Evolutionary conservation across 2,888 invertebrate species (phyloP).

Genomic region (Eristalinus sepulchralis): DNA sequence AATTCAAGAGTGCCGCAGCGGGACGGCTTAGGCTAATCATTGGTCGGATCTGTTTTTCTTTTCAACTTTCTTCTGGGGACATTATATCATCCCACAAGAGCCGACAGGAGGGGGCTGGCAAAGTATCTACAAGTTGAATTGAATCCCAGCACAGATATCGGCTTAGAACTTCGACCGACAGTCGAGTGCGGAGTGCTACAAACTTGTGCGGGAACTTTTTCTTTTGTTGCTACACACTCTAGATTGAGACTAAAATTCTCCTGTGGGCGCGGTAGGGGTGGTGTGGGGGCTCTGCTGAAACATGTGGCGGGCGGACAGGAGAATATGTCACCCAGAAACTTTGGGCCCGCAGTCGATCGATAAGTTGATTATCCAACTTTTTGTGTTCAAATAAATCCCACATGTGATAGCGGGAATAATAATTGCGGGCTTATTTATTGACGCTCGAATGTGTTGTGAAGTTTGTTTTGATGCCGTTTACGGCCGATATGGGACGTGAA

Average conservation of each 20-base stretch:
- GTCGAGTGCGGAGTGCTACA: neutral
- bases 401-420: conserved; percentile 42
- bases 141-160: conserved; percentile 9
- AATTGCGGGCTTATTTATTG: conserved; percentile 54
- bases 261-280: neutral
- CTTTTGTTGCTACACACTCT: neutral
- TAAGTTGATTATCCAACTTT: conserved; percentile 62
- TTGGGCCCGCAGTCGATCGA: conserved; percentile 34
- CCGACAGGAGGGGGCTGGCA: neutral
- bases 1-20: neutral
- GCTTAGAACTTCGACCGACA: conserved; percentile 12
- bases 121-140: conserved; percentile 11
- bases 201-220: conserved; percentile 28
- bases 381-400: conserved; percentile 40
- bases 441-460: conserved; percentile 45
- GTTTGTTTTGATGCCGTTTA: conserved; percentile 52
- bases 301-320: neutral
- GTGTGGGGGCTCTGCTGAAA: neutral
- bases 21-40: conserved; percentile 8
- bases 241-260: neutral
- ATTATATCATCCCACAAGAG: neutral
- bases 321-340: conserved; percentile 36
- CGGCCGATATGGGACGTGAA: conserved; percentile 39
- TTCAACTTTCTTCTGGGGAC: conserved; percentile 22
- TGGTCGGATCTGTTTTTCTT: conserved; percentile 14